phyloP scores from a whole-genome alignment of 1,140 invertebrate genomes.

The Stratiolaelaps scimitus region DNA sequence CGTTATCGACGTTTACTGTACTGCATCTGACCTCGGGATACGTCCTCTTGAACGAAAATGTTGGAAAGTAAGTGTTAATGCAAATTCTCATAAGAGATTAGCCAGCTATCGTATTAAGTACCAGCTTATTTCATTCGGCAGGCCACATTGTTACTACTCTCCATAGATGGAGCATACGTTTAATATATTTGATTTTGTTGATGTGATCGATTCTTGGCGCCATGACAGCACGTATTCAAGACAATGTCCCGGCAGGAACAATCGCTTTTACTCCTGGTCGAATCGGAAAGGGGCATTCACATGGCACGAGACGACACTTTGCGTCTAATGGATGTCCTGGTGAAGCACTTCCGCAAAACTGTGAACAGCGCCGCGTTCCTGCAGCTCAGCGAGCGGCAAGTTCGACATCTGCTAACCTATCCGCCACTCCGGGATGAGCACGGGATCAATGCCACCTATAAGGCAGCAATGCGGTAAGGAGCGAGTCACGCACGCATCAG shows the following conservation, averaged over 20 bases:
- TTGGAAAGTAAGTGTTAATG: not conserved
- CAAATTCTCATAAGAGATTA: conserved; percentile 4
- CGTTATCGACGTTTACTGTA: not conserved
- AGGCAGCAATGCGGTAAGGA: conserved; percentile 1
- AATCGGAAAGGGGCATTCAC: not conserved
- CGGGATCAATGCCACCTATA: not conserved
- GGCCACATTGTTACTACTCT: no score
- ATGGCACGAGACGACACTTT: not conserved
- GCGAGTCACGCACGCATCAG: no score
- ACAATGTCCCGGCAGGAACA: not conserved
- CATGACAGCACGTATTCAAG: not conserved
- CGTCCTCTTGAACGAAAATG: not conserved
- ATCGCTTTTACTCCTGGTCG: not conserved
- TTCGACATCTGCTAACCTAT: not conserved
- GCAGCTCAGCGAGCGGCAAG: not conserved
- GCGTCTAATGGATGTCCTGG: not conserved
- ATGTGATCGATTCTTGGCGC: no score
- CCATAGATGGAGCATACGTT: no score
- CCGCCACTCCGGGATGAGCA: not conserved
- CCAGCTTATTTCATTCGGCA: no score
- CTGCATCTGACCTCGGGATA: not conserved
- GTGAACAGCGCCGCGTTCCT: conserved; percentile 2
- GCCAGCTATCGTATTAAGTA: no score
- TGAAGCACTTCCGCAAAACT: conserved; percentile 6
- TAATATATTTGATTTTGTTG: no score